These are phyloP conservation scores for Bruchidius siliquastri DNA, from an alignment of 2,888 invertebrate species.

Conservation along the genomic window DNA sequence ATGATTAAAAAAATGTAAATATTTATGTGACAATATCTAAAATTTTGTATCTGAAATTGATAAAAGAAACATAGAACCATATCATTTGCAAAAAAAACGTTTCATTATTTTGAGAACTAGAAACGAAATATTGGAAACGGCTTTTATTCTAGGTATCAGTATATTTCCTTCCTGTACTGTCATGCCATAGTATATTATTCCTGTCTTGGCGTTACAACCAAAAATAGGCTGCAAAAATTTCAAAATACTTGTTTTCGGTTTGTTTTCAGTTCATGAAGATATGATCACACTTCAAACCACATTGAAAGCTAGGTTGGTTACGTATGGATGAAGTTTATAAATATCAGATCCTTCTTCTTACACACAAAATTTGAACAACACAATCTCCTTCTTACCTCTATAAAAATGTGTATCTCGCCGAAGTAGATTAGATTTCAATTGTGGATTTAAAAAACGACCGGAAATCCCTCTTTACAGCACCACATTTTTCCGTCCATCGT, in stretches of 20 bases:
- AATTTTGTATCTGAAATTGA: too few relatives aligned
- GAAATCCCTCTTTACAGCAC: not conserved
- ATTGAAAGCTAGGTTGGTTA: not conserved
- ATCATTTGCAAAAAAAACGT: too few relatives aligned
- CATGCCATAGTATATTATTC: not conserved
- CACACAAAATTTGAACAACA: not conserved
- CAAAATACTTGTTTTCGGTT: not conserved
- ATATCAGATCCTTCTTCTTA: not conserved
- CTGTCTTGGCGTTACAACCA: not conserved
- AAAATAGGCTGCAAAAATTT: not conserved
- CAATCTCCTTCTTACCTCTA: not conserved
- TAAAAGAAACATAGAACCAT: too few relatives aligned
- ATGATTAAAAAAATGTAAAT: too few relatives aligned
- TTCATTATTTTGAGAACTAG: too few relatives aligned
- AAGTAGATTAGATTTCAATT: not conserved
- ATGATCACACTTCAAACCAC: not conserved
- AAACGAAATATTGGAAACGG: too few relatives aligned
- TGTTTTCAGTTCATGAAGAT: not conserved
- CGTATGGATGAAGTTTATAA: not conserved
- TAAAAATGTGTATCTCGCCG: not conserved
- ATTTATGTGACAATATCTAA: too few relatives aligned
- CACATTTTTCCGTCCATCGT: not conserved
- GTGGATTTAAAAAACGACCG: not conserved
- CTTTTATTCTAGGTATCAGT: too few relatives aligned
- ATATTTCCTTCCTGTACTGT: too few relatives aligned